Percentiles rank a stretch among this genome's conserved stretches.
Evolutionary conservation across 35 echinoderm and acorn worm genomes (phyloP).

Genomic region (Antedon bifida): DNA sequence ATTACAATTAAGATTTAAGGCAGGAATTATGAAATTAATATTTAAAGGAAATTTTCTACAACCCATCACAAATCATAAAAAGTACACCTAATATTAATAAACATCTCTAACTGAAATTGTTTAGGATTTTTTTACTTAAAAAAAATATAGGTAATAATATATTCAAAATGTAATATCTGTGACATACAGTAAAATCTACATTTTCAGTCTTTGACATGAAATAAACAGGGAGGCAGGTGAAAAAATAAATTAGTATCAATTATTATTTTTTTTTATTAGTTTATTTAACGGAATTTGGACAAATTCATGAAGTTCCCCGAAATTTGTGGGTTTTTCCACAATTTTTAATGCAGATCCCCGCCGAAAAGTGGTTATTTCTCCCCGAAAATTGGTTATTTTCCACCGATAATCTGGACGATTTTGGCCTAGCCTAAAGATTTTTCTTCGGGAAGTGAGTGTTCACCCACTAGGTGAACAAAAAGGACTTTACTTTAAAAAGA

Average conservation of each 20-base stretch:
- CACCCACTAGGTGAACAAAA: too few species aligned
- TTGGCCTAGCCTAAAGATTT: too few species aligned
- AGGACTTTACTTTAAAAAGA: too few species aligned
- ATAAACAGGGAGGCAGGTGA: neutral
- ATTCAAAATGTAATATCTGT: neutral
- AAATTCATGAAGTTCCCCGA: too few species aligned
- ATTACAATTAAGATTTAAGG: neutral
- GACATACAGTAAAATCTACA: neutral
- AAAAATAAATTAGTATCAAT: neutral
- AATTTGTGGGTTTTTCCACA: too few species aligned
- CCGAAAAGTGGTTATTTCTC: too few species aligned
- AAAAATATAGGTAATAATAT: neutral
- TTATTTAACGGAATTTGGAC: too few species aligned
- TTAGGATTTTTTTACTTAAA: neutral
- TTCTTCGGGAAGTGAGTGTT: too few species aligned
- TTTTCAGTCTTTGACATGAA: neutral
- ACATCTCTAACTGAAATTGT: neutral
- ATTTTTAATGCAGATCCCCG: too few species aligned
- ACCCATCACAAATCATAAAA: neutral
- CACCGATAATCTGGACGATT: too few species aligned
- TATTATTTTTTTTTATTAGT: too few species aligned
- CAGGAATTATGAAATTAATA: neutral
- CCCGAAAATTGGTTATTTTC: too few species aligned
- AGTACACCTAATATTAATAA: neutral
- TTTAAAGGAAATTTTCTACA: neutral